Evolutionary conservation across 2,113 vertebrate species (phyloP).

Genomic region (Sylvilagus bachmani): DNA sequence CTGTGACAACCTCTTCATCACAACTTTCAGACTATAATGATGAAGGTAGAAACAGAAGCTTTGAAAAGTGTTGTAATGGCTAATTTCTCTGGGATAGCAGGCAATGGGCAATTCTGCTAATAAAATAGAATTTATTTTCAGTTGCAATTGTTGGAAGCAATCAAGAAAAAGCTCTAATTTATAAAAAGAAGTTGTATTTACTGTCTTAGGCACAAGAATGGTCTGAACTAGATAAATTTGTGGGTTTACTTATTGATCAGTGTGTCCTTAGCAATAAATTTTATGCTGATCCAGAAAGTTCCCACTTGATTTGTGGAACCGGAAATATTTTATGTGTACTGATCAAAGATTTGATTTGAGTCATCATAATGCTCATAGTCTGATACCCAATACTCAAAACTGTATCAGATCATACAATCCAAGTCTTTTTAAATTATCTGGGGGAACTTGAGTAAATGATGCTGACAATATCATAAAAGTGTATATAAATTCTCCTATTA

Average conservation of each 20-base stretch:
- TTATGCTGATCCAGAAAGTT: not conserved
- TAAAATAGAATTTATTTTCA: conserved; percentile 41
- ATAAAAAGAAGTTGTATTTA: not conserved
- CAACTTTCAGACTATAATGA: not conserved
- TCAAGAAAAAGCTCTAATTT: conserved; percentile 46
- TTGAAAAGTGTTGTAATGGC: not conserved
- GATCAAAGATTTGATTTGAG: not conserved
- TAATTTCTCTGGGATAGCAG: not conserved
- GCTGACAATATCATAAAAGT: not conserved
- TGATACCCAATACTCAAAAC: not conserved
- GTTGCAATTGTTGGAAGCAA: not conserved
- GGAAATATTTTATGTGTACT: conserved; percentile 3
- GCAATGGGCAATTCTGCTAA: not conserved
- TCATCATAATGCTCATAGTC: not conserved
- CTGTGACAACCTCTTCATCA: not conserved
- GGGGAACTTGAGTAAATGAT: not conserved
- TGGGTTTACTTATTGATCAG: conserved; percentile 37
- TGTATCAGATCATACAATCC: not conserved
- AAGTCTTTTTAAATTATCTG: not conserved
- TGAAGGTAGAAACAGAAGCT: not conserved
- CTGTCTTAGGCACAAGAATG: not conserved
- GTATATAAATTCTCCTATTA: not conserved
- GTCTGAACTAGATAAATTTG: conserved; percentile 53
- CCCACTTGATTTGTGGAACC: not conserved
- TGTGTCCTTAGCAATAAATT: conserved; percentile 29